These are phyloP conservation scores for Stichopus horrens DNA, from an alignment of 53 echinoderm and acorn worm species.

Conservation along the genomic window DNA sequence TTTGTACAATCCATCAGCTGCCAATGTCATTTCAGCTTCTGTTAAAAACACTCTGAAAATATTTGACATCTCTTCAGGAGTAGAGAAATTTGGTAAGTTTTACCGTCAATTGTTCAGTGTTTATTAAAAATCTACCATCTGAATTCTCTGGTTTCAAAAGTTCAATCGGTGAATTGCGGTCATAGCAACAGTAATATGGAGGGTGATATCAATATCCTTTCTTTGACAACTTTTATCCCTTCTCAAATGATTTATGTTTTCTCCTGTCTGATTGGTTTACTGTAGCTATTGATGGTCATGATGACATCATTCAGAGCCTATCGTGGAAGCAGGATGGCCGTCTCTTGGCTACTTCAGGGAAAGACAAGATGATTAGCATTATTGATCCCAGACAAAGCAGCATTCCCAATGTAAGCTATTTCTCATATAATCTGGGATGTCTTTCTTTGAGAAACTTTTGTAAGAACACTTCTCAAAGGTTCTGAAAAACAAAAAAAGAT, in stretches of 20 bases:
- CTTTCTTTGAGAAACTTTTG: too few species aligned
- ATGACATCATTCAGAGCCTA: conserved; percentile 81
- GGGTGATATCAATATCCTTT: not conserved
- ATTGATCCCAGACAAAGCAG: conserved; percentile 76
- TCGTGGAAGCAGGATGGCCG: conserved; percentile 90
- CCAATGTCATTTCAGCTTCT: conserved; percentile 64
- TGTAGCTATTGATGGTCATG: conserved; percentile 65
- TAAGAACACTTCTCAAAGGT: too few species aligned
- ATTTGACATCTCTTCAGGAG: conserved; percentile 68
- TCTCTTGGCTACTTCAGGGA: conserved; percentile 76
- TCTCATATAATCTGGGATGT: not conserved
- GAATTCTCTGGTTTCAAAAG: not conserved
- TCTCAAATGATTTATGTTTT: not conserved
- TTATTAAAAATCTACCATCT: not conserved
- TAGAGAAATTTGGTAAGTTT: conserved; percentile 72
- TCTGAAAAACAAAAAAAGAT: too few species aligned
- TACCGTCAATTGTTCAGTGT: not conserved
- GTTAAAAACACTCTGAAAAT: conserved; percentile 66
- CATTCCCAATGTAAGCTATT: conserved; percentile 56
- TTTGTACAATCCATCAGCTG: conserved; percentile 82
- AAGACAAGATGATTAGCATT: conserved; percentile 87
- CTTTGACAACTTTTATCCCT: not conserved
- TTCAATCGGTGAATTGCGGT: too few species aligned
- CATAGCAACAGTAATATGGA: not conserved
- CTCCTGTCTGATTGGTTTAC: not conserved